These are phyloP conservation scores for Mechanitis mazaeus DNA, from an alignment of 2,888 invertebrate species.

Conservation along the genomic window DNA sequence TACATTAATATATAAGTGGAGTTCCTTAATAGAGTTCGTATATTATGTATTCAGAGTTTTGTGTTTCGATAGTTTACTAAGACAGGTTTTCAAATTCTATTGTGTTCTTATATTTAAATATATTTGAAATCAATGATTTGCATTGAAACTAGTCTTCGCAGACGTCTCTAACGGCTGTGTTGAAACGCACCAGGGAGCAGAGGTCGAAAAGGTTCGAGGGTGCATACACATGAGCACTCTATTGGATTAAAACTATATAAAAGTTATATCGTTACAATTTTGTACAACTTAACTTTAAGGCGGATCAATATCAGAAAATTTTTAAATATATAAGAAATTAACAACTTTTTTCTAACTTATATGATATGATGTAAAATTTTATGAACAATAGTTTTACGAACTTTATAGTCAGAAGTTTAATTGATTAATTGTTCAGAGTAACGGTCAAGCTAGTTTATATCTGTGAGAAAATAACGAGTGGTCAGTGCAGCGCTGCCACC, in stretches of 20 bases:
- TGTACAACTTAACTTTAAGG: no score
- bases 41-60: neutral
- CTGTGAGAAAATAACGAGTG: conserved; percentile 60
- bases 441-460: conserved; percentile 44
- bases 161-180: conserved; percentile 49
- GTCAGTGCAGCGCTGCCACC: conserved; percentile 68
- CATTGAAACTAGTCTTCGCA: conserved; percentile 54
- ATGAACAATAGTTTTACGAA: no score
- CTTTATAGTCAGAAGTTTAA: no score
- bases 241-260: no score
- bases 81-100: conserved; percentile 15
- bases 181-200: conserved; percentile 50
- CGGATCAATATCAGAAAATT: no score
- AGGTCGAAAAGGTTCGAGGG: conserved; percentile 45
- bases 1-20: neutral
- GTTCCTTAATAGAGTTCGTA: no score
- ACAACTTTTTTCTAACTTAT: no score
- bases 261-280: no score
- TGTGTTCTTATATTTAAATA: conserved; percentile 15
- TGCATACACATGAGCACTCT: conserved; percentile 12
- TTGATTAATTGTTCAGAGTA: conserved; percentile 30
- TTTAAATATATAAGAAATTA: no score
- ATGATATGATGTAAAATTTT: no score
- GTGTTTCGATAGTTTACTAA: conserved; percentile 7
- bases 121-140: conserved; percentile 38